phyloP scores from a whole-genome alignment of 1,140 invertebrate species.

The Lordiphosa stackelbergi region DNA sequence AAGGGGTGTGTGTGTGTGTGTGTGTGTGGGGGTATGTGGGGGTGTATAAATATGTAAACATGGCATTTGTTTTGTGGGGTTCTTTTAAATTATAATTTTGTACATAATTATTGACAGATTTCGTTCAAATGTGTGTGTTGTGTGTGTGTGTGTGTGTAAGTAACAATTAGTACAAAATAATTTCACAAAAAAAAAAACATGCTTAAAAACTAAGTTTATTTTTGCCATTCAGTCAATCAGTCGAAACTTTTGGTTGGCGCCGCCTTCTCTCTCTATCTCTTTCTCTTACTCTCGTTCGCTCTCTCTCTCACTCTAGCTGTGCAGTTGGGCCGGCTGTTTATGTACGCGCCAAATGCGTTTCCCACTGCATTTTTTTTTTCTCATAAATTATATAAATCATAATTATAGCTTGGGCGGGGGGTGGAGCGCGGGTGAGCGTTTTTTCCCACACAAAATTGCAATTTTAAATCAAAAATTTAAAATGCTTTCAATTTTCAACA shows the following conservation, averaged over 20 bases:
- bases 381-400: constrained; percentile 59
- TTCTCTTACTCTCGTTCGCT: too few species aligned
- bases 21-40: constrained; percentile 19
- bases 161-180: constrained; percentile 73
- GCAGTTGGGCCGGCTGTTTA: constrained; percentile 2
- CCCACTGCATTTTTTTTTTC: constrained; percentile 67
- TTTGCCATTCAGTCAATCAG: constrained; percentile 77
- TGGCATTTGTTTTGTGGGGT: constrained; percentile 47
- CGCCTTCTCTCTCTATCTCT: constrained; percentile 21
- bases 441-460: background rate
- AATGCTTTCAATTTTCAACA: constrained; percentile 24
- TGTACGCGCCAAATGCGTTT: constrained; percentile 63
- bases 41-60: constrained; percentile 62
- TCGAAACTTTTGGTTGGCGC: constrained; percentile 70
- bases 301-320: too few species aligned
- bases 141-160: constrained; percentile 48
- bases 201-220: constrained; percentile 59
- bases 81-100: constrained; percentile 46
- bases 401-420: constrained; percentile 3
- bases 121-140: constrained; percentile 20
- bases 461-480: constrained; percentile 4
- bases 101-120: constrained; percentile 38
- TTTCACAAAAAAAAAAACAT: constrained; percentile 61
- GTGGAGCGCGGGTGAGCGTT: background rate
- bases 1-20: constrained; percentile 24